A percentile compares a stretch with the other conserved stretches of the same genome.
phyloP scores from a whole-genome alignment of 2,888 invertebrate genomes.

The Caenorhabditis sp. region DNA sequence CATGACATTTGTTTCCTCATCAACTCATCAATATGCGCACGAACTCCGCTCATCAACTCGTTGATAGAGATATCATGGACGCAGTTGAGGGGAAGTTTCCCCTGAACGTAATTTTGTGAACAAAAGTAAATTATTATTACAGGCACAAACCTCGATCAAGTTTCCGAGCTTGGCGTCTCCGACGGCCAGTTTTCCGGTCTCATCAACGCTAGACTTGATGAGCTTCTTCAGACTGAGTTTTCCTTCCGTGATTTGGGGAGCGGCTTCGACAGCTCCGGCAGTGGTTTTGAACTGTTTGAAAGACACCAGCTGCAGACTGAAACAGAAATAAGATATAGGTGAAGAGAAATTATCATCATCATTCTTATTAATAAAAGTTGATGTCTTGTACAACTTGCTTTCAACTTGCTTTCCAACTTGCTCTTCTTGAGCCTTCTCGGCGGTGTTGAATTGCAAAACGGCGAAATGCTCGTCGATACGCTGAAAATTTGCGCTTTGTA shows the following conservation, averaged over 20 bases:
- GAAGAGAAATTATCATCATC: too few relatives aligned
- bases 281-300: slow-evolving; percentile 99
- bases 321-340: too few relatives aligned
- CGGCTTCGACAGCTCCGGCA: slow-evolving; percentile 86
- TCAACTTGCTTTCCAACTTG: too few relatives aligned
- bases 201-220: slow-evolving; percentile 86
- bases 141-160: slow-evolving; percentile 90
- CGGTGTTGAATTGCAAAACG: slow-evolving; percentile 92
- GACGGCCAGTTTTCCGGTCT: slow-evolving; percentile 91
- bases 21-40: slow-evolving; percentile 92
- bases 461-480: too few relatives aligned
- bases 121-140: too few relatives aligned
- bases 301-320: slow-evolving; percentile 92
- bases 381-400: too few relatives aligned
- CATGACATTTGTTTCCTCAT: slow-evolving; percentile 88
- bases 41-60: slow-evolving; percentile 93
- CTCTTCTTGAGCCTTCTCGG: slow-evolving; percentile 91
- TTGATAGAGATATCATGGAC: slow-evolving; percentile 88
- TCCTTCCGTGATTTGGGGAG: slow-evolving; percentile 71
- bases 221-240: slow-evolving; percentile 88
- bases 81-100: slow-evolving; percentile 90
- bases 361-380: too few relatives aligned
- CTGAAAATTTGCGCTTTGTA: too few relatives aligned
- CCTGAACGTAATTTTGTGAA: too few relatives aligned
- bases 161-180: slow-evolving; percentile 95